Evolutionary conservation across 2,888 invertebrate genomes (phyloP).

Genomic region (Craniophora ligustri): DNA sequence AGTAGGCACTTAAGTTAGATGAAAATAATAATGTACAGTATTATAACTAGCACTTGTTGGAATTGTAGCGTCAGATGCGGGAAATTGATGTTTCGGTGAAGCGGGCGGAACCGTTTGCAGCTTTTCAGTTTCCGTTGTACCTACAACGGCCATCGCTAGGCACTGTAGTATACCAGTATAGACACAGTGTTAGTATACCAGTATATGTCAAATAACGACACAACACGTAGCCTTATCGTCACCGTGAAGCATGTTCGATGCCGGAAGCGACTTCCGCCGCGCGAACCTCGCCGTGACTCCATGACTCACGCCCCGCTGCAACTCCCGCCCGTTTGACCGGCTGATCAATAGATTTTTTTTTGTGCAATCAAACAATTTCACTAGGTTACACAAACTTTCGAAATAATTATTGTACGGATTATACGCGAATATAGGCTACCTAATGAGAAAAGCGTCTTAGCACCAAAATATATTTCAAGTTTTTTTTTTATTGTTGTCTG

Average conservation of each 20-base stretch:
- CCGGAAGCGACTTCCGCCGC: constrained; percentile 72
- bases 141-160: not conserved
- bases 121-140: constrained; percentile 18
- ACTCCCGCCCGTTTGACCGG: constrained; percentile 3
- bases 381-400: not conserved
- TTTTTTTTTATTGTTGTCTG: no score
- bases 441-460: no score
- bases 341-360: constrained; percentile 21
- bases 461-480: not conserved
- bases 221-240: constrained; percentile 57
- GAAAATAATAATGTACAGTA: not conserved
- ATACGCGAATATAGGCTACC: no score
- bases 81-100: constrained; percentile 18
- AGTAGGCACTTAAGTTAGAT: not conserved
- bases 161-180: not conserved
- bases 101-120: not conserved
- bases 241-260: constrained; percentile 54
- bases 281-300: constrained; percentile 26
- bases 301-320: constrained; percentile 49
- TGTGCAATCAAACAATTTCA: not conserved
- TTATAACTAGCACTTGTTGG: not conserved
- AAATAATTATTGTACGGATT: no score
- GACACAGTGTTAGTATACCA: no score
- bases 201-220: constrained; percentile 34
- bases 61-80: constrained; percentile 2